These are phyloP conservation scores for Arizona elegans DNA, from an alignment of 2,113 vertebrate species.

Conservation along the genomic window DNA sequence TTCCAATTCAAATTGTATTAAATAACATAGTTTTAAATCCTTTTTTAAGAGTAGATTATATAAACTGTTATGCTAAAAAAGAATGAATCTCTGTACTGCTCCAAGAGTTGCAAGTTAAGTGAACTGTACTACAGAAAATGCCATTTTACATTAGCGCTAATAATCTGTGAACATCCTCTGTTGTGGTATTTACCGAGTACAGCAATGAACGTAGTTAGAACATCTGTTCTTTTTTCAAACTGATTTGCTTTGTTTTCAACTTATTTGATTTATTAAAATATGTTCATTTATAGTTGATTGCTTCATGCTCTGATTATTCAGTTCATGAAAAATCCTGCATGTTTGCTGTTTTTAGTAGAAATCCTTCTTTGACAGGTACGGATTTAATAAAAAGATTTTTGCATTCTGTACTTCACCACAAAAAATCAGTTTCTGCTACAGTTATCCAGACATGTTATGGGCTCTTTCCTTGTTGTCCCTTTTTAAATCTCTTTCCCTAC, in stretches of 20 bases:
- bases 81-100: neutral
- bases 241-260: conserved; percentile 19
- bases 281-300: conserved; percentile 7
- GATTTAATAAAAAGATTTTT: neutral
- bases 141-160: neutral
- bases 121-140: neutral
- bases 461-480: no score
- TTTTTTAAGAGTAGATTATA: neutral
- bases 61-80: neutral
- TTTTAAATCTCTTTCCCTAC: neutral
- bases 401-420: neutral
- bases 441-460: neutral
- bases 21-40: neutral
- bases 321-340: neutral
- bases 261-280: conserved; percentile 11
- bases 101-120: neutral
- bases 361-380: neutral
- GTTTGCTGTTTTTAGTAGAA: conserved; percentile 9
- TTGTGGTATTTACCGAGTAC: conserved; percentile 8
- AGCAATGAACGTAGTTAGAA: neutral
- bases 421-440: neutral
- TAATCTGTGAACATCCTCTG: neutral
- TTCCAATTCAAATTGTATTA: neutral
- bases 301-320: conserved; percentile 23
- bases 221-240: conserved; percentile 18